Evolutionary conservation across 2,113 vertebrate species (phyloP), one percentile per base, ranked within the genome.

Genomic region (Eulemur rufifrons): DNA sequence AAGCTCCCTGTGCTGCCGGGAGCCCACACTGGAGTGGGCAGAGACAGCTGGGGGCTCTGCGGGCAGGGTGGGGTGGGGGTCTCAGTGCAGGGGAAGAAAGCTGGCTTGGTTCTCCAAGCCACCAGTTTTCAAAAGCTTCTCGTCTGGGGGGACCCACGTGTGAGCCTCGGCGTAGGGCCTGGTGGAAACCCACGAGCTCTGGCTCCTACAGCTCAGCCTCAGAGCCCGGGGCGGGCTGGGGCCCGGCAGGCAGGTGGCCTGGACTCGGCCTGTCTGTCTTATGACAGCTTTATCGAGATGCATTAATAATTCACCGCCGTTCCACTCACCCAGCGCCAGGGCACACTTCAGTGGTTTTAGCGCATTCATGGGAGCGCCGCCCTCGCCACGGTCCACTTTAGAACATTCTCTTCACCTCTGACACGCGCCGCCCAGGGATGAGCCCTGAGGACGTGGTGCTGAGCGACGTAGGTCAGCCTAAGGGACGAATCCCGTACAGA

Each of bases 271-370:
- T 34, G 2, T 15, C 18, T 8, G 32, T 47, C 42, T 12, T 27
- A 0, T 11, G n/a, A 42, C 9, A 37, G 23, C 37, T 76, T 54
- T 29, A 29, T n/a, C 12, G 6, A 18, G 39, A 27, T 20, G 10
- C 25, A 63, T 56, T 8, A 56, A 0, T 3, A 6, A 20, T 1
- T 25, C 82, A 17, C 45, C 0, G 0, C 32, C 15, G 0, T 0
- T 2, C 8, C 0, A 0, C 0, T 4, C 1, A 3, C 89, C 32
- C 52, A 2, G 27, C 1, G 2, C 7, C 11, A 5, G 47, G 0
- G 5, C 0, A 5, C 17, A 0, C 0, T 2, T 20, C 12, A 4
- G 1, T 1, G 63, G 25, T 9, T 34, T 39, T 1, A 23, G 68
- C 2, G 0, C 1, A 1, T 18, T 23, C 29, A 11, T 21, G 8